Evolutionary conservation across 2,797 vertebrate genomes (phyloP).

Genomic region (Microctenopoma lineatum): DNA sequence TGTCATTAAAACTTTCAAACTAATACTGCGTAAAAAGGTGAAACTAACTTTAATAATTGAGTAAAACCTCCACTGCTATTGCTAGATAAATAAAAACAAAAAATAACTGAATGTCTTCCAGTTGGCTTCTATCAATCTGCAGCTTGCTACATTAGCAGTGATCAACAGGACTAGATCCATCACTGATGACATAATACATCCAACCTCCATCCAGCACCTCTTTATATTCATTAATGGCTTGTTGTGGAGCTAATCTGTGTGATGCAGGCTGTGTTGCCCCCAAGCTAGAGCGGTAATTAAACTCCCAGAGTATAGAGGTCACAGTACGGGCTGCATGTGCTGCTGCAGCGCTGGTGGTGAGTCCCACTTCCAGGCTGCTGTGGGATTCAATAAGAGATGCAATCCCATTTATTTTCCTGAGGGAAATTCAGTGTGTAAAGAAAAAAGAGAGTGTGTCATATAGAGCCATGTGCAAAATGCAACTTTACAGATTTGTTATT

Average conservation of each 20-base stretch:
- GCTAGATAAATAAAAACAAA: constrained; percentile 4
- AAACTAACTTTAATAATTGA: too few relatives aligned
- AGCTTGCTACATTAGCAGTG: constrained; percentile 37
- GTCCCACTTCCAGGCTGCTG: constrained; percentile 28
- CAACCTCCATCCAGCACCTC: constrained; percentile 33
- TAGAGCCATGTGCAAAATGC: neutral
- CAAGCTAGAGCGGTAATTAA: constrained; percentile 58
- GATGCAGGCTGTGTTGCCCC: constrained; percentile 51
- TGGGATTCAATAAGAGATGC: constrained; percentile 25
- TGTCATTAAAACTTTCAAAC: too few relatives aligned
- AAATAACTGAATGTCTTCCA: constrained; percentile 9
- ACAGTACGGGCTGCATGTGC: constrained; percentile 6
- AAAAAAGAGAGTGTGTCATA: neutral
- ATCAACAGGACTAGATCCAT: constrained; percentile 55
- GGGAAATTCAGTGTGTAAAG: constrained; percentile 10
- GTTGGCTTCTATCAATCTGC: constrained; percentile 23
- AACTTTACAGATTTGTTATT: neutral
- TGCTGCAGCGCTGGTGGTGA: constrained; percentile 16
- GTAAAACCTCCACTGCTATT: neutral
- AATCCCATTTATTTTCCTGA: constrained; percentile 36
- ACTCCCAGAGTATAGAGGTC: constrained; percentile 56
- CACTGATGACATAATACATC: constrained; percentile 42
- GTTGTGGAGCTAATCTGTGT: constrained; percentile 70
- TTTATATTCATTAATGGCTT: constrained; percentile 63
- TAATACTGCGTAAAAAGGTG: too few relatives aligned